A percentile compares a stretch with the other conserved stretches of the same genome.
These are phyloP conservation scores for Colaptes auratus DNA, from an alignment of 2,113 vertebrate species.

Conservation along the genomic window DNA sequence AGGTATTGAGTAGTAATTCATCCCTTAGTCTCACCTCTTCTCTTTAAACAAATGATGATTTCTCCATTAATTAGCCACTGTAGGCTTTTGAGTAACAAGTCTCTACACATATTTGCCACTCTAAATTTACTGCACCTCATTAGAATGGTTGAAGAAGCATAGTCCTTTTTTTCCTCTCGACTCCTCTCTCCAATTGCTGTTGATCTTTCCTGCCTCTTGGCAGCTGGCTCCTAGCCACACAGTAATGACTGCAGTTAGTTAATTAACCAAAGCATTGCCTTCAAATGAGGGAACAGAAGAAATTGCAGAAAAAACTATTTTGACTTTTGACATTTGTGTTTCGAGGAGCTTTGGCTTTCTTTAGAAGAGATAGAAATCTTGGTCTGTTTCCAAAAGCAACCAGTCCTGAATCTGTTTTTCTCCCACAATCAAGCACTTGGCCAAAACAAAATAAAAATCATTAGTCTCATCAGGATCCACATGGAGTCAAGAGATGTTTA, in stretches of 20 bases:
- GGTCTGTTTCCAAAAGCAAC: background rate
- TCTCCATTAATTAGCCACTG: background rate
- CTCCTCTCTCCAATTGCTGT: background rate
- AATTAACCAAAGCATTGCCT: background rate
- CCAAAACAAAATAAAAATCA: background rate
- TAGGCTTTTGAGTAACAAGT: background rate
- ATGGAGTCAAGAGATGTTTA: background rate
- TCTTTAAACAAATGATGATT: background rate
- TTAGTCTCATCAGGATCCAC: background rate
- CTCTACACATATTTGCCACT: background rate
- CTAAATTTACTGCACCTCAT: background rate
- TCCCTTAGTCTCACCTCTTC: background rate
- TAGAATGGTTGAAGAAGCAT: background rate
- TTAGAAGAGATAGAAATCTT: background rate
- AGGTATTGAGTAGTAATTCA: background rate
- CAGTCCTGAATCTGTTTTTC: background rate
- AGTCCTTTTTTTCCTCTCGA: background rate
- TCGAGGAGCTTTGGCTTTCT: background rate
- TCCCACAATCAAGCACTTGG: background rate
- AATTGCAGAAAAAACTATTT: background rate
- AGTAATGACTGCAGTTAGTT: background rate
- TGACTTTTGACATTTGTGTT: background rate
- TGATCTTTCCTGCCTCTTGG: background rate
- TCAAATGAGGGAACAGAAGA: background rate
- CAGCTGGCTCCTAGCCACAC: background rate